Percentiles rank a stretch among this genome's conserved stretches.
Conservation (phyloP, 2,113 vertebrate species). For the Actenoides hombroni region DNA sequence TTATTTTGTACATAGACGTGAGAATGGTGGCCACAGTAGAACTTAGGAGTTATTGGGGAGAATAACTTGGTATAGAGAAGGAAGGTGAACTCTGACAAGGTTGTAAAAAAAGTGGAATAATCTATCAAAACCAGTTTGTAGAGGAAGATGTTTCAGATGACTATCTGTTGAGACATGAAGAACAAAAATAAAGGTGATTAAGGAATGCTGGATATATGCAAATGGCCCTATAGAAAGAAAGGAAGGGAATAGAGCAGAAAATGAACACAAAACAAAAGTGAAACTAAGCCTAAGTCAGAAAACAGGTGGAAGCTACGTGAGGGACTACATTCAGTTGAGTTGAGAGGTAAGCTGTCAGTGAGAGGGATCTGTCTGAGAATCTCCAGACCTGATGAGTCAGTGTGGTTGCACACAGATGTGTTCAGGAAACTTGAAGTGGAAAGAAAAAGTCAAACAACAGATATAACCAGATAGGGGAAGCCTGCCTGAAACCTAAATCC, state of each 20-base stretch:
- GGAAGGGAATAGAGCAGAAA: background rate
- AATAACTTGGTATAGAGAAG: background rate
- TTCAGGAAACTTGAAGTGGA: background rate
- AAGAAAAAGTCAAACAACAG: background rate
- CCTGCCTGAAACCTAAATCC: background rate
- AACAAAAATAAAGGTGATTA: background rate
- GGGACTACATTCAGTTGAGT: background rate
- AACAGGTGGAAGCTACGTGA: background rate
- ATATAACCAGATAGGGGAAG: background rate
- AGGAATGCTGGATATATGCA: background rate
- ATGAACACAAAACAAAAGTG: background rate
- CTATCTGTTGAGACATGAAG: background rate
- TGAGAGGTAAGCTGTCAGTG: background rate
- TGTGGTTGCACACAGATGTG: background rate
- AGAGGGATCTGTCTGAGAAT: background rate
- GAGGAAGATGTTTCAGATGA: background rate
- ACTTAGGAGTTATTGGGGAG: background rate
- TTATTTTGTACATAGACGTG: background rate
- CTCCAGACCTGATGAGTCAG: background rate
- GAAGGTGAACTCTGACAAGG: background rate
- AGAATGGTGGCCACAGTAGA: background rate
- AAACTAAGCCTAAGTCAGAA: background rate
- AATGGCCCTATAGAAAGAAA: background rate
- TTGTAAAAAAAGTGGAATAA: background rate
- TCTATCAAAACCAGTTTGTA: background rate